Evolutionary conservation across 2,797 vertebrate genomes (phyloP), one percentile per base, ranked within the genome.

Genomic region (Psittacula derbiana): DNA sequence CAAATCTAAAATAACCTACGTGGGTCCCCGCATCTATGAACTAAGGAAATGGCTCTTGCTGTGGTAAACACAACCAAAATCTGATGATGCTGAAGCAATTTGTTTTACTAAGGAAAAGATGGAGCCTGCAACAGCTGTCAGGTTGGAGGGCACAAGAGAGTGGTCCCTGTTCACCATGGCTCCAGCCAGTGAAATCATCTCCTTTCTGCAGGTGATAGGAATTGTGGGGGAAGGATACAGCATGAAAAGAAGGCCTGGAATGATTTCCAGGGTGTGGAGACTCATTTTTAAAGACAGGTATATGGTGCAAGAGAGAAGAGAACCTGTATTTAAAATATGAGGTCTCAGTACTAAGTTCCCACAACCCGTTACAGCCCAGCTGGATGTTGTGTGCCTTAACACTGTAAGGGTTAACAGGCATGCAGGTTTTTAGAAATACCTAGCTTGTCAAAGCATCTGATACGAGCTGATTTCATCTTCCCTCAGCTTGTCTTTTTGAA

Each of bases 401-500:
- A 3, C 1, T 19, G 7, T 4, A 12, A 64, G 33, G 41, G 43
- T 50, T 6, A 46, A 80, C 20, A 40, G 20, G 28, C 43, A 44
- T 10, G 14, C 10, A 36, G 40, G 21, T 47, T 58, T 49, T n/a
- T 4, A n/a, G 23, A 58, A 80, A 41, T 16, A 62, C n/a, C 49
- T 52, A 72, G 31, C 10, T 3, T 36, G 27, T 40, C 80, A 85
- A 82, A 87, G 44, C 23, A 4, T 5, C 41, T 66, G 31, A 62
- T 70, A 79, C 0, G 1, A 57, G 50, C 50, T 60, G 43, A 20
- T 89, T 89, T 76, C 55, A 50, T 90, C 58, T 46, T 64, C 88
- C 33, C 87, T 88, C 85, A 41, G 67, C 58, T 73, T 52, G n/a
- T 43, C 66, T 70, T 66, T 69, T 38, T 76, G 58, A 62, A 70